Conservation (phyloP, 1,140 invertebrate genomes). For the Antheraea pernyi region DNA sequence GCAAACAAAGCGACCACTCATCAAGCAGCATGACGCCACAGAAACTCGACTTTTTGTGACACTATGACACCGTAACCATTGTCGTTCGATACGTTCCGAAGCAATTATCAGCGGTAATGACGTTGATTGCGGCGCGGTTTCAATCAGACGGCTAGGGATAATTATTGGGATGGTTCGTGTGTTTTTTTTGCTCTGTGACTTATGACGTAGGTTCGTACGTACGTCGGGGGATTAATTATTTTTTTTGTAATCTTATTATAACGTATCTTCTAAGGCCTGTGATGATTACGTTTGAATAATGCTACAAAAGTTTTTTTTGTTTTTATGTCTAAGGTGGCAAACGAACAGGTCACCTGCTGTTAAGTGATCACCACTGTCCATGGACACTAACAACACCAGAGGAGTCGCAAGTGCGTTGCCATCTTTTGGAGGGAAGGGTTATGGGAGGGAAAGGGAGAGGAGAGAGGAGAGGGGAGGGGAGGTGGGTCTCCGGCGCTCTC, state of each 20-base stretch:
- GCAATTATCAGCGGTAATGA: conserved; percentile 1
- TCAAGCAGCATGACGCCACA: conserved; percentile 1
- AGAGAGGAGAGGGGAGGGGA: no score
- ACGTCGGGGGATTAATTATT: background rate
- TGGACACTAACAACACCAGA: no score
- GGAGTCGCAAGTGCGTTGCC: no score
- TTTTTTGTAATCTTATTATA: background rate
- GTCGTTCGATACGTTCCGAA: background rate
- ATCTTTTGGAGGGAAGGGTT: no score
- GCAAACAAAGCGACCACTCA: conserved; percentile 1
- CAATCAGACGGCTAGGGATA: background rate
- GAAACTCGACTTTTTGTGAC: background rate
- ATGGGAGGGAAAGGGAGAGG: no score
- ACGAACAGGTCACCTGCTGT: no score
- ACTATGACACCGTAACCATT: conserved; percentile 2
- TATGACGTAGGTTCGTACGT: background rate
- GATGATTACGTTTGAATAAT: no score
- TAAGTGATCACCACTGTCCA: no score
- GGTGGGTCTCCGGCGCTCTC: no score
- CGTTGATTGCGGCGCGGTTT: conserved; percentile 1
- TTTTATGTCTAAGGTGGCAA: no score
- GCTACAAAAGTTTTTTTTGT: no score
- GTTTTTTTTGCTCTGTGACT: background rate
- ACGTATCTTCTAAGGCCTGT: no score
- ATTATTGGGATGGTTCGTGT: background rate